Conservation (phyloP, 2,888 invertebrate species). For the Chydorus sphaericus region DNA sequence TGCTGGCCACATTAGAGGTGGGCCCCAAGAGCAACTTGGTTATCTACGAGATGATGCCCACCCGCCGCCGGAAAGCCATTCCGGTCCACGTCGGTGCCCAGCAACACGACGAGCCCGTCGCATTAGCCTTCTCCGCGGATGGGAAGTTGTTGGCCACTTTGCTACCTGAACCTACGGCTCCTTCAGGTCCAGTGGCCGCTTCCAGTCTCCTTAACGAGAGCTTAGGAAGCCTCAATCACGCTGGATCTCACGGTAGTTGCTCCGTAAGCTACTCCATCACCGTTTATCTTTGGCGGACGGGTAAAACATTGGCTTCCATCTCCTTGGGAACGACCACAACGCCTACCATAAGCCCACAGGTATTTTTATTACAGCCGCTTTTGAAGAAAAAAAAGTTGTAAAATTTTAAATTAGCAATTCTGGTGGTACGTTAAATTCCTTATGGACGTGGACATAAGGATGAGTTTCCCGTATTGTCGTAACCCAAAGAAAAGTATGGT, state of each 20-base stretch:
- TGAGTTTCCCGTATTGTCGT: too few relatives aligned
- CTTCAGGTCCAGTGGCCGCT: neutral
- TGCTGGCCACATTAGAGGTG: conserved; percentile 8
- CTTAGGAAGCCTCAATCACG: too few relatives aligned
- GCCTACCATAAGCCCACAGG: neutral
- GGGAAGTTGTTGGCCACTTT: neutral
- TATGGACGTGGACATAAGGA: too few relatives aligned
- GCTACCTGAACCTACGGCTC: neutral
- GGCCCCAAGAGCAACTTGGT: conserved; percentile 7
- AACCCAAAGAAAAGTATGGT: too few relatives aligned
- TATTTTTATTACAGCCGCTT: neutral
- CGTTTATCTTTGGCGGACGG: conserved; percentile 9
- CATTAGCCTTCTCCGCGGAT: conserved; percentile 9
- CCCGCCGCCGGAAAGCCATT: conserved; percentile 9
- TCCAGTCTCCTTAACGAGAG: neutral
- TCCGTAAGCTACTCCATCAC: conserved; percentile 2
- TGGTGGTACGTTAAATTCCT: too few relatives aligned
- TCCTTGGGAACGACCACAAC: neutral
- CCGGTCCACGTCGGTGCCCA: neutral
- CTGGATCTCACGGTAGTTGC: neutral
- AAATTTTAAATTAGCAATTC: too few relatives aligned
- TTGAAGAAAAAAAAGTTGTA: too few relatives aligned
- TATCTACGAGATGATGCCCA: conserved; percentile 7
- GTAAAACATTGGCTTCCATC: conserved; percentile 5
- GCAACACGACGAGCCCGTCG: conserved; percentile 2